Base-by-base conservation (phyloP, 2,888 invertebrate genomes). In the Eilema depressum region DNA sequence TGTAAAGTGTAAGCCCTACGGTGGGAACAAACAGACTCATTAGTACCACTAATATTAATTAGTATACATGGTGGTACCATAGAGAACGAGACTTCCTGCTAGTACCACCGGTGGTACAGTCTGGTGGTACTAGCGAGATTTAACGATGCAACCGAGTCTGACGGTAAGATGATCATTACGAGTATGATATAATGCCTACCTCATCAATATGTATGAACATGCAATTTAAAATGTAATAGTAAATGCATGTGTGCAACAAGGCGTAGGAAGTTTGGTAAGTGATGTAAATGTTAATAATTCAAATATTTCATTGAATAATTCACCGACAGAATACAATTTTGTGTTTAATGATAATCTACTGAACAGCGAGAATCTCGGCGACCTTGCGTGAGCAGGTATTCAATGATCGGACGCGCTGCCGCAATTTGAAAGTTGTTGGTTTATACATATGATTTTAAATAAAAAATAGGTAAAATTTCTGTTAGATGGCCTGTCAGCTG, bases 361-460 rank as follows among this genome's bases (percentile, higher is more conserved):
- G 3, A 26, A 17, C 11, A 41, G 28, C 28, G 28, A 68, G 78
- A 77, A 80, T 75, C 80, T 80, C 28, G 82, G 53, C 25, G 75
- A 80, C 80, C 82, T 82, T 81, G 73, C 59, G 28, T 59, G 70
- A 70, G 47, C 71, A 61, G 66, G 68, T 74, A 63, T 70, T 60
- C 53, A 63, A 69, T 65, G 30, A 63, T 20, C 26, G 41, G 63
- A 41, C 47, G 63, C 25, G 53, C 53, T 17, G 47, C 7, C 20
- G 20, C 20, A 53, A n/a, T 53, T n/a, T 53, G 53, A 53, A 53
- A 53, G 53, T 53, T 7, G 53, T 53, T 53, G 53, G 53, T 4
- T 53, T n/a, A 20, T 2, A n/a, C 3, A 53, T 53, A n/a, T 8
- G n/a, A 5, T n/a, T 53, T 53, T 12, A 37, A 12, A 37, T 37